Base-by-base conservation (phyloP, 2,113 vertebrate species). In the Elachura formosa region DNA sequence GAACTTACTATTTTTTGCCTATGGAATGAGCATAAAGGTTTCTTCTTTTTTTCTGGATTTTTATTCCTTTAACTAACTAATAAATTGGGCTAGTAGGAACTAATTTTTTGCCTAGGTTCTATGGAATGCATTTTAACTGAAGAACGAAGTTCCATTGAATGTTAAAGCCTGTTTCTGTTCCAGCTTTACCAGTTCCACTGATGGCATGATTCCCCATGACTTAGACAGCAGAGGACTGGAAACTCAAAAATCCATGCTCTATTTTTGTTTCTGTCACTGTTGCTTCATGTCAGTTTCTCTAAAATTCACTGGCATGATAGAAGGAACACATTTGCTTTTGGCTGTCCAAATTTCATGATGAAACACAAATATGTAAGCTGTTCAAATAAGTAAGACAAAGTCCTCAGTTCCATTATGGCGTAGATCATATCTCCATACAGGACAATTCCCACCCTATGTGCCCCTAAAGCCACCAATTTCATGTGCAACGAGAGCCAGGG, bases 381-480 rank as follows among this genome's bases (percentile, higher is more conserved):
- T 43, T 77, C 24, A 62, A 67, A 66, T 16, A 51, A 73, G 14
- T n/a, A 41, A 31, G n/a, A 62, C 38, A 36, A 87, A 90, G 19
- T 10, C 28, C 38, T 45, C 56, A 36, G 24, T 8, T 74, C 28
- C 48, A 63, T 25, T 45, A 17, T 7, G 4, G 22, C 4, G 1
- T 16, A 9, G 14, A 51, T 55, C 5, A 33, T 12, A 40, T 19
- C 48, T 75, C 48, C 0, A 0, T 17, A 36, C 2, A 38, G 46
- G 52, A 61, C 17, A 61, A 58, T 40, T 81, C 33, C 43, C 46
- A 16, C 10, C 26, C 24, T 28, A 9, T 3, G 0, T 89, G 43
- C 23, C 33, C 29, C 14, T 68, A 43, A 84, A 77, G 16, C 9
- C 45, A 48, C 10, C 33, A n/a, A 56, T 43, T 51, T 36, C 46